A percentile compares a stretch with the other conserved stretches of the same genome.
Conservation (phyloP, 2,113 vertebrate genomes). For the Conger conger region DNA sequence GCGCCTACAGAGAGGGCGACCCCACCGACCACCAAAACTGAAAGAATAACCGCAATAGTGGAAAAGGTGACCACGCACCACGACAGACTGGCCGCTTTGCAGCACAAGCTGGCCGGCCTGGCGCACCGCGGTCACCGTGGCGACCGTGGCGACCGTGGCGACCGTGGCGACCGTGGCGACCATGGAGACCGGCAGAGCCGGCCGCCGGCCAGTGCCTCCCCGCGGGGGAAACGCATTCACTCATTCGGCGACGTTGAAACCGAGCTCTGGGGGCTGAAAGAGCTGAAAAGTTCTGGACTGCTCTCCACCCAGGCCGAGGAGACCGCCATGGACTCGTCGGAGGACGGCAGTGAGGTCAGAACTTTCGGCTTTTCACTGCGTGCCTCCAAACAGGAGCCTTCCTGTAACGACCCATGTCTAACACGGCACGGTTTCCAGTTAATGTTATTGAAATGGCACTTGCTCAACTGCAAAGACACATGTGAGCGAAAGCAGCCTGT, state of each 20-base stretch:
- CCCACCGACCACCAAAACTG: background rate
- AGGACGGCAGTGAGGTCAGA: constrained; percentile 32
- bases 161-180: background rate
- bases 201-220: background rate
- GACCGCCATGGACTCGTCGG: constrained; percentile 26
- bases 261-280: constrained; percentile 21
- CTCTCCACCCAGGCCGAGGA: constrained; percentile 44
- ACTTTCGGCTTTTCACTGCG: background rate
- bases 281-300: constrained; percentile 39
- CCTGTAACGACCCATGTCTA: too few species aligned
- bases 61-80: background rate
- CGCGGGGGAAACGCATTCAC: background rate
- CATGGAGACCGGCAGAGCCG: background rate
- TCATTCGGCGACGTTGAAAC: background rate
- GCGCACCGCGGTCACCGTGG: background rate
- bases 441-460: too few species aligned
- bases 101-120: background rate
- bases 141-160: too few species aligned
- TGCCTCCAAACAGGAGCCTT: background rate
- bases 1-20: constrained; percentile 29
- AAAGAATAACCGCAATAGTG: background rate
- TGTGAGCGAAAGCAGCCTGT: too few species aligned
- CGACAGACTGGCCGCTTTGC: background rate
- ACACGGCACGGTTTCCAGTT: too few species aligned
- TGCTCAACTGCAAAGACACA: too few species aligned